Evolutionary conservation across 2,797 vertebrate genomes (phyloP).

Genomic region (Pipistrellus nathusii): DNA sequence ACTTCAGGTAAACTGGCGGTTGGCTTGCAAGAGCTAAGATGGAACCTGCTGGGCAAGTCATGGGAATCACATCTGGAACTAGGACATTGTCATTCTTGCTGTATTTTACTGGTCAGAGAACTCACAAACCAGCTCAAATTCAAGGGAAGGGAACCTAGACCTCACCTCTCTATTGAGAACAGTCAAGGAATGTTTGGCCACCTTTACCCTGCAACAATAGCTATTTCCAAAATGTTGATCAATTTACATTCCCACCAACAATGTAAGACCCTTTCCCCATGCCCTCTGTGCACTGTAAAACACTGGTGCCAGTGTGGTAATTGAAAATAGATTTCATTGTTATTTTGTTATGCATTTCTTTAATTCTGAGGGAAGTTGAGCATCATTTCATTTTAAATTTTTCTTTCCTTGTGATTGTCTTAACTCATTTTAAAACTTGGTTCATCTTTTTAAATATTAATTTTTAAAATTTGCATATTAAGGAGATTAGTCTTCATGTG

Average conservation of each 20-base stretch:
- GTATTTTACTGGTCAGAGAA: slow-evolving; percentile 31
- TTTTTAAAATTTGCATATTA: background rate
- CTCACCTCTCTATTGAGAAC: background rate
- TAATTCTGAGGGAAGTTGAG: slow-evolving; percentile 1
- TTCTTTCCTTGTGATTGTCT: background rate
- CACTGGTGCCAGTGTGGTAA: background rate
- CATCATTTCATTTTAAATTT: slow-evolving; percentile 18
- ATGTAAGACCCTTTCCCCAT: background rate
- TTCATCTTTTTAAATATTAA: background rate
- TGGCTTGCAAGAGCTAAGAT: background rate
- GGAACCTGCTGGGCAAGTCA: background rate
- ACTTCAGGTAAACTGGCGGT: background rate
- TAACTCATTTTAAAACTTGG: background rate
- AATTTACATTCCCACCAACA: background rate
- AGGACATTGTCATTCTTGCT: slow-evolving; percentile 8
- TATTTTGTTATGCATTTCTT: slow-evolving; percentile 22
- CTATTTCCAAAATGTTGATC: background rate
- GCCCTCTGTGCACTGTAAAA: background rate
- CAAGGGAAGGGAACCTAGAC: background rate
- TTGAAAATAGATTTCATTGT: slow-evolving; percentile 22
- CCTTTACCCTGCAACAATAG: background rate
- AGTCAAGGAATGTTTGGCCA: background rate
- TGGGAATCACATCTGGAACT: background rate
- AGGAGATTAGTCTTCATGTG: background rate
- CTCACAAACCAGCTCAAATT: background rate